Base-by-base conservation (phyloP, 2,888 invertebrate genomes). In the Eudasyphora cyanicolor region DNA sequence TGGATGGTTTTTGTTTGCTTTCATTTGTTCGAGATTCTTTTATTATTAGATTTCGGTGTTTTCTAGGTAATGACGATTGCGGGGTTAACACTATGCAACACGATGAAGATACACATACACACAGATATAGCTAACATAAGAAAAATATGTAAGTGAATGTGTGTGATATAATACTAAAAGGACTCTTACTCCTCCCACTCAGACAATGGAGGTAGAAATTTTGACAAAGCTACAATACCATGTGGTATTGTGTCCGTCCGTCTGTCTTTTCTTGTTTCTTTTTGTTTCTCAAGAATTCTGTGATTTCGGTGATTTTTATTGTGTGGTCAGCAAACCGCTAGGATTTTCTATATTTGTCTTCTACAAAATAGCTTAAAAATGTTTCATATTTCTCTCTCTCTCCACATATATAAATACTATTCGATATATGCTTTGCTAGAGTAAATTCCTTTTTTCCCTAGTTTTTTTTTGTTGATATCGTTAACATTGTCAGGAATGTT, bases 401-500 rank as follows among this genome's bases (percentile, higher is more conserved):
- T n/a, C n/a, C n/a, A n/a, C n/a, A n/a, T n/a, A n/a, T n/a, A n/a
- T n/a, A n/a, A n/a, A n/a, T n/a, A n/a, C n/a, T n/a, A n/a, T n/a
- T n/a, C n/a, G n/a, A n/a, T n/a, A n/a, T n/a, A n/a, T n/a, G 19
- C 64, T 17, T 38, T 32, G 49, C 10, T 29, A 45, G 49, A 60
- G 24, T 19, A 70, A 57, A 75, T 74, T n/a, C n/a, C n/a, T n/a
- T n/a, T n/a, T n/a, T n/a, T n/a, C n/a, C 74, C 45, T 49, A 54
- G 73, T 70, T 75, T 54, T 71, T 21, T 49, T 4, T 8, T 57
- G 19, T 24, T 70, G 62, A n/a, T 67, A 67, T 42, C 29, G 27
- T 54, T 82, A 67, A 62, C 57, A 76, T 79, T 73, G 82, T 49
- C 86, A 85, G 86, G 79, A 83, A 86, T 84, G 84, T 81, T 74